These are phyloP conservation scores for Drosophila borealis DNA, from an alignment of 2,888 invertebrate genomes.

Conservation along the genomic window DNA sequence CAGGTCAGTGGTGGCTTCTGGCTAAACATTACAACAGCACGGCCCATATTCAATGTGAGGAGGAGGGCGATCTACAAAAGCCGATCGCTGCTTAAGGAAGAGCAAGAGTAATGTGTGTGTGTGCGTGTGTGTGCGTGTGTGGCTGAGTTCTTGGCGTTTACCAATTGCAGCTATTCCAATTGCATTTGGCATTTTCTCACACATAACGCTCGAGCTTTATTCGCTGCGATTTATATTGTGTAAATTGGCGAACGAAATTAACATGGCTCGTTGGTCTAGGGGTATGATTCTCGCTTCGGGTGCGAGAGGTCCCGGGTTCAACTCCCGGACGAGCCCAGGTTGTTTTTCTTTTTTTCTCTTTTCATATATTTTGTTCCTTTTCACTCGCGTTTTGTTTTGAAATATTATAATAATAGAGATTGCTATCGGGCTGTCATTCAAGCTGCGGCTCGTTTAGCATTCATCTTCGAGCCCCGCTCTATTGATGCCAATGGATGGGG, in stretches of 20 bases:
- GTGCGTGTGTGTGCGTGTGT: too few species aligned
- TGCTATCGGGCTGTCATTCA: constrained; percentile 52
- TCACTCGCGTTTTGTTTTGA: background rate
- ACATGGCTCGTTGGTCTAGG: constrained; percentile 81
- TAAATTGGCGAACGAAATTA: background rate
- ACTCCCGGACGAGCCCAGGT: constrained; percentile 81
- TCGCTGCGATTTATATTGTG: constrained; percentile 6
- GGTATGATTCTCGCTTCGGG: constrained; percentile 83
- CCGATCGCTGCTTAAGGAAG: constrained; percentile 3
- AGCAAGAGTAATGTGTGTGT: background rate
- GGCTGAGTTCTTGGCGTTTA: too few species aligned
- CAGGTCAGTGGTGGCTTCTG: constrained; percentile 45
- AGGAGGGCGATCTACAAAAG: background rate
- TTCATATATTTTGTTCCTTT: background rate
- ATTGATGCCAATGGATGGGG: constrained; percentile 2
- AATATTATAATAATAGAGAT: constrained; percentile 24
- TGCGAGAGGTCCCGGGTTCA: constrained; percentile 84
- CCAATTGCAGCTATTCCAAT: background rate
- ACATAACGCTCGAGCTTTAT: background rate
- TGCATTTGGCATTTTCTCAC: constrained; percentile 1
- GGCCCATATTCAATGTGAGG: constrained; percentile 10
- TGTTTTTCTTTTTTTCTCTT: constrained; percentile 3
- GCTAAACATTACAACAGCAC: constrained; percentile 35
- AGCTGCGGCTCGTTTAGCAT: constrained; percentile 50
- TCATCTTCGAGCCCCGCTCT: constrained; percentile 19